Base-by-base conservation (phyloP, 92 coral and sea anemone species). In the Palythoa caribaeorum region DNA sequence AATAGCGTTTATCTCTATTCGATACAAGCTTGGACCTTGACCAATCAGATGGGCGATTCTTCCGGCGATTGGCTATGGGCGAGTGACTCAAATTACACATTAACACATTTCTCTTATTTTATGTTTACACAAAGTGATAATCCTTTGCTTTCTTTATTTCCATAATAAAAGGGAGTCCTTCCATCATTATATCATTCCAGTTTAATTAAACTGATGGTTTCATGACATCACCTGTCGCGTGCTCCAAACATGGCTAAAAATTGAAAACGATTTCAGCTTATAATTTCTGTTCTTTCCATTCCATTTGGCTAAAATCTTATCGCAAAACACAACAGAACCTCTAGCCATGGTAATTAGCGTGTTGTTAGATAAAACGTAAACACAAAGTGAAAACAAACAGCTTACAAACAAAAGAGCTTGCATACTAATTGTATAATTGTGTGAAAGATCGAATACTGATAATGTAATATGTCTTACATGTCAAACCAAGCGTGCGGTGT, bases 1-100 rank as follows among this genome's bases (percentile, higher is more conserved):
- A 97, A 97, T 96, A 92, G 93, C 97, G 96, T 95, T 95, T 95
- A 97, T 94, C 94, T 93, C 79, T 83, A 94, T 95, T 93, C 92
- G 98, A 93, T 94, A 93, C 99, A 94, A 92, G 91, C 86, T 73
- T 83, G 83, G 44, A 52, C 28, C 21, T 78, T 21, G 47, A 62
- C 99, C 99, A 97, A 97, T 97, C 93, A 89, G 87, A 78, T 21
- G 9, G 88, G 90, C 66, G 66, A 81, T n/a, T 86, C 16, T 83
- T 89, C 89, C 79, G 90, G 76, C 86, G 76, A 90, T 70, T 77
- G 69, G 80, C 77, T 86, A 76, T 60, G 83, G 86, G 91, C 93
- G 93, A 91, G 87, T 90, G 95, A 79, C 77, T 71, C 79, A 83
- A 87, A 87, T 87, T 76, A 92, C 90, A 88, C 88, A 88, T 93